A percentile compares a stretch with the other conserved stretches of the same genome.
These are phyloP conservation scores for Anolis apletophallus DNA, from an alignment of 2,797 vertebrate species.

Conservation along the genomic window DNA sequence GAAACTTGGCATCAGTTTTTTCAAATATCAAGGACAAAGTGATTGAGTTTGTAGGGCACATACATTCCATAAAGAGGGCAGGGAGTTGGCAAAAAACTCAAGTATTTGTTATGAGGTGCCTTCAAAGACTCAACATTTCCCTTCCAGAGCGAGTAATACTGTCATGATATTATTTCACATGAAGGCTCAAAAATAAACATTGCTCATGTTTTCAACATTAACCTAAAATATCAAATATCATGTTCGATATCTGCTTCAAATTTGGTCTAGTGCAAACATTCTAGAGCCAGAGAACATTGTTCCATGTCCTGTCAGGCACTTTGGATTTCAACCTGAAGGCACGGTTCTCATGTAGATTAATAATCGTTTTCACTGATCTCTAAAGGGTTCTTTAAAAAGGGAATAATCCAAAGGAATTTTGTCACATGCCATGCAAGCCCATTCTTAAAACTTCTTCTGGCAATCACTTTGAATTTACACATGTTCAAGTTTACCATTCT, in stretches of 20 bases:
- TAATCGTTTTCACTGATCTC: background rate
- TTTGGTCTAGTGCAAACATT: background rate
- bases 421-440: background rate
- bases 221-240: background rate
- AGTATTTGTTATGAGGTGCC: background rate
- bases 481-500: background rate
- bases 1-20: background rate
- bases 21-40: background rate
- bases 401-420: conserved; percentile 12
- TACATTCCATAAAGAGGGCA: background rate
- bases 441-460: background rate
- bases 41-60: background rate
- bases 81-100: background rate
- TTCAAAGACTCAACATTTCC: background rate
- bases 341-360: background rate
- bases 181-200: background rate
- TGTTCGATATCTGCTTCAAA: background rate
- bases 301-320: background rate
- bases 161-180: background rate
- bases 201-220: background rate
- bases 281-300: background rate
- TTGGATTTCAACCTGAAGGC: background rate
- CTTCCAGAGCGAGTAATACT: background rate
- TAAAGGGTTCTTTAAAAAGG: conserved; percentile 13
- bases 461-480: background rate